Percentiles rank a stretch among this genome's conserved stretches.
Evolutionary conservation across 2,797 vertebrate genomes (phyloP).

Genomic region (Alouatta caraya): DNA sequence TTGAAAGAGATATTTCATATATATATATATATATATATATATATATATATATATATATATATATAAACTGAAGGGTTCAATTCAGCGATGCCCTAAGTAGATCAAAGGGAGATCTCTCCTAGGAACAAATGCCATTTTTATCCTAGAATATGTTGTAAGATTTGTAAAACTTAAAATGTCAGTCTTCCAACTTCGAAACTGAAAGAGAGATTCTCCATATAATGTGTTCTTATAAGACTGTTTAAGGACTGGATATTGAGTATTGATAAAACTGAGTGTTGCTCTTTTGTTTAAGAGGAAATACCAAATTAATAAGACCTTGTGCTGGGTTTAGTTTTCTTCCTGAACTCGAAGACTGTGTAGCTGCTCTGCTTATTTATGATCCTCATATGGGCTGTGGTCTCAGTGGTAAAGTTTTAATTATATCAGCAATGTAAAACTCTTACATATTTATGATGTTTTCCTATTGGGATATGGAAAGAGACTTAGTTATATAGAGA

Average conservation of each 20-base stretch:
- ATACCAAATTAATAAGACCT: background rate
- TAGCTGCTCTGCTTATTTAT: constrained; percentile 50
- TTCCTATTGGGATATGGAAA: constrained; percentile 47
- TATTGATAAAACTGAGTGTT: background rate
- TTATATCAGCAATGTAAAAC: constrained; percentile 51
- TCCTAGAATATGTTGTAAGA: background rate
- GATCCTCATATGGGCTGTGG: background rate
- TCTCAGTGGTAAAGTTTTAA: constrained; percentile 63
- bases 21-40: too few species aligned
- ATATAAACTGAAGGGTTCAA: background rate
- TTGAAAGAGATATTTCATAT: too few species aligned
- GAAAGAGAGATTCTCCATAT: background rate
- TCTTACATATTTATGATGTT: constrained; percentile 61
- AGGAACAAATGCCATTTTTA: background rate
- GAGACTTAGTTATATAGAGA: background rate
- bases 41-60: too few species aligned
- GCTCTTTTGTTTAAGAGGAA: background rate
- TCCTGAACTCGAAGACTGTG: background rate
- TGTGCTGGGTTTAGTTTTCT: constrained; percentile 2
- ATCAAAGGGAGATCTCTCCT: background rate
- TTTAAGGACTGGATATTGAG: background rate
- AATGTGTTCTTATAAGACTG: background rate
- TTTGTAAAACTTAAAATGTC: background rate
- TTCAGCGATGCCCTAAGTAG: background rate
- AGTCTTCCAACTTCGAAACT: background rate